Percentiles rank a stretch among this genome's conserved stretches.
Evolutionary conservation across 2,113 vertebrate genomes (phyloP).

Genomic region (Vulpes vulpes): DNA sequence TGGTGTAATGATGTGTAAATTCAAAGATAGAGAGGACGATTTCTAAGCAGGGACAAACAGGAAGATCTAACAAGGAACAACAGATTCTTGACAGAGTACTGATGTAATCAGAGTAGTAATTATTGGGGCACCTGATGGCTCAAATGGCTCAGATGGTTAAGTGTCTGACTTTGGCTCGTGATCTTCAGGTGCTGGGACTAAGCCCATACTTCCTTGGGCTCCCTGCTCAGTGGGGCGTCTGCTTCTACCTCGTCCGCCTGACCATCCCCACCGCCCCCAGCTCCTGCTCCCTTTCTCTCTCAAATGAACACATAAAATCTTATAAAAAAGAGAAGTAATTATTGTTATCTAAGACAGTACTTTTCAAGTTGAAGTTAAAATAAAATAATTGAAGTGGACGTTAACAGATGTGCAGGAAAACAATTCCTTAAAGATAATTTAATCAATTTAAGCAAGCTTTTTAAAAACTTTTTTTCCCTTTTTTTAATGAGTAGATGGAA

Average conservation of each 20-base stretch:
- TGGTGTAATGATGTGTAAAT: not conserved
- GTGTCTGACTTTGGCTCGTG: not conserved
- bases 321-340: not conserved
- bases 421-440: not conserved
- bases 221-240: too few species aligned
- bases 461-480: not conserved
- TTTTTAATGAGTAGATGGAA: not conserved
- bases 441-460: not conserved
- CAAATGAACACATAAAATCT: not conserved
- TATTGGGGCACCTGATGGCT: not conserved
- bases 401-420: not conserved
- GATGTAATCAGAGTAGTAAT: not conserved
- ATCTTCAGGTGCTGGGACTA: not conserved
- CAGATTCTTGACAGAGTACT: not conserved
- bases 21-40: not conserved
- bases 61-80: not conserved
- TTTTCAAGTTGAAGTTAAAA: constrained; percentile 2
- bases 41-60: too few species aligned
- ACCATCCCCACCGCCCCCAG: not conserved
- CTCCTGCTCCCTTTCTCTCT: not conserved
- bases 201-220: not conserved
- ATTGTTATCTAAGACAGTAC: not conserved
- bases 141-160: not conserved
- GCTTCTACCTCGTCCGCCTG: not conserved
- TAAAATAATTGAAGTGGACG: not conserved